Base-by-base conservation (phyloP, 2,888 invertebrate genomes). In the Graphium colonna region DNA sequence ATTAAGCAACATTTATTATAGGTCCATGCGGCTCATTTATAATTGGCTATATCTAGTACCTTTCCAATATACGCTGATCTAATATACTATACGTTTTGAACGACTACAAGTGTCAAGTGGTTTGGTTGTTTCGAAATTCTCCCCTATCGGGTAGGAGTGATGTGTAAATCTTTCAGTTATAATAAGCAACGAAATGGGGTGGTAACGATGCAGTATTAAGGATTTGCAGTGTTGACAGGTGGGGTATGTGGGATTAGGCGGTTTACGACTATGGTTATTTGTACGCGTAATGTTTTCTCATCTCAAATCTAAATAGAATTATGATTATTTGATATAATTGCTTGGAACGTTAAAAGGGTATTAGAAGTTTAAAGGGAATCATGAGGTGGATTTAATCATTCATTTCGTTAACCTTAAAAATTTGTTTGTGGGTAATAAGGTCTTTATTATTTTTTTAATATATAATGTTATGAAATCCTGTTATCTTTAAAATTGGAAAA, bases 151-250 rank as follows among this genome's bases (percentile, higher is more conserved):
- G 65, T 62, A 58, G 51, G 66, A 70, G 71, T 80, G 79, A 82
- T 84, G 77, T 80, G 74, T 86, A 83, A 54, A 84, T 85, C 82
- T 86, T 82, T 71, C 71, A 76, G 78, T 79, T 77, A 72, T 78
- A 75, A 76, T 75, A 75, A 74, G 69, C 66, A 64, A 69, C 72
- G 65, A 69, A 75, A 74, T 75, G 67, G 82, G 84, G 85, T 79
- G 72, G 77, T 78, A 79, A 82, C 80, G 79, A 80, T 70, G 77
- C 74, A 78, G 71, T 79, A 76, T 85, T 81, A 80, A 73, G 71
- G 75, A 67, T 64, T 66, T 62, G 67, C 64, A 64, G 68, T 77
- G 83, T 75, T 80, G 85, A 86, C 85, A 84, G 84, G 75, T 69
- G 68, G 71, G 69, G 65, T 72, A 70, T 68, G 50, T 59, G 62